phyloP scores from a whole-genome alignment of 53 echinoderm and acorn worm species.

The Actinopyga echinites region DNA sequence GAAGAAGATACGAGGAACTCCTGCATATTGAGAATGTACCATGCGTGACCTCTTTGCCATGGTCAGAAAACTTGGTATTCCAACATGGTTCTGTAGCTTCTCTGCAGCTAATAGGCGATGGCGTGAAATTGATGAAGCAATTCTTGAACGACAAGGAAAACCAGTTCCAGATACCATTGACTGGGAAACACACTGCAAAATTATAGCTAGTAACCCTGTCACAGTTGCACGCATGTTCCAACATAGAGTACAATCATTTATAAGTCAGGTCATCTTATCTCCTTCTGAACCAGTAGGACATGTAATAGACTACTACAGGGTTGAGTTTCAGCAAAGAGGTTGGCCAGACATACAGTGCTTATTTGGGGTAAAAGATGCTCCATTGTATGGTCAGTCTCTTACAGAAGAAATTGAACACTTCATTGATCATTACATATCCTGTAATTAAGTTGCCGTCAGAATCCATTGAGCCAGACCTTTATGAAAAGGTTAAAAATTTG shows the following conservation, averaged over 20 bases:
- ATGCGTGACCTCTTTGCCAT: slow-evolving; percentile 63
- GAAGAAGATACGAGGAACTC: slow-evolving; percentile 57
- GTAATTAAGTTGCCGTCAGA: slow-evolving; percentile 57
- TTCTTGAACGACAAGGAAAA: slow-evolving; percentile 51
- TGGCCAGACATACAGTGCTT: slow-evolving; percentile 57
- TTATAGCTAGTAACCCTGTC: slow-evolving; percentile 70
- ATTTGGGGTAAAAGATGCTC: slow-evolving; percentile 67
- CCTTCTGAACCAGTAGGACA: slow-evolving; percentile 65
- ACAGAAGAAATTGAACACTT: slow-evolving; percentile 6
- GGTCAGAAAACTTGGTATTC: slow-evolving; percentile 58
- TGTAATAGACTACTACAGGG: slow-evolving; percentile 50
- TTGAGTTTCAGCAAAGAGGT: slow-evolving; percentile 60
- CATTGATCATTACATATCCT: slow-evolving; percentile 68
- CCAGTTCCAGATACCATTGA: slow-evolving; percentile 42
- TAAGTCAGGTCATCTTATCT: slow-evolving; percentile 59
- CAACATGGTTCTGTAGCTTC: slow-evolving; percentile 62
- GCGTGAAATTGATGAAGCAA: slow-evolving; percentile 50
- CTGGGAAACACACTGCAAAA: slow-evolving; percentile 60
- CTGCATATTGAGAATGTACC: slow-evolving; percentile 62
- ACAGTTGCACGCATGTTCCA: slow-evolving; percentile 79
- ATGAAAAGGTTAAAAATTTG: slow-evolving; percentile 55
- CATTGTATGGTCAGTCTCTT: slow-evolving; percentile 14
- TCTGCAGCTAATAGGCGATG: slow-evolving; percentile 56
- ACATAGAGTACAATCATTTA: slow-evolving; percentile 55
- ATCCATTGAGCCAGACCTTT: slow-evolving; percentile 54